phyloP scores from a whole-genome alignment of 2,888 invertebrate species.

The Bedellia somnulentella region DNA sequence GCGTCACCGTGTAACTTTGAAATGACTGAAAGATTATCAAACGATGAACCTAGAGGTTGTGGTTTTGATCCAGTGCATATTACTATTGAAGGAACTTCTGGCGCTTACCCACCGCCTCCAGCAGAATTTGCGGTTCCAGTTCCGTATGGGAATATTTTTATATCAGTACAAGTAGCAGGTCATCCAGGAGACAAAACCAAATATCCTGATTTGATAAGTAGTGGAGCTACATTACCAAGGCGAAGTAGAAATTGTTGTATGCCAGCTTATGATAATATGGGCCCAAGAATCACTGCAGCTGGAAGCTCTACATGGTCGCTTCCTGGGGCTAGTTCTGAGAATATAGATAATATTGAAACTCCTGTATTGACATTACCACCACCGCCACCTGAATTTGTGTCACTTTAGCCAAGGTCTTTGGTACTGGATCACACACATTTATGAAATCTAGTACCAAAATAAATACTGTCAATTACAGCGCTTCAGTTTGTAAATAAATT shows the following conservation, averaged over 20 bases:
- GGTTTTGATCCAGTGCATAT: constrained; percentile 65
- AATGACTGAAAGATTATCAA: constrained; percentile 47
- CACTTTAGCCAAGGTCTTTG: constrained; percentile 53
- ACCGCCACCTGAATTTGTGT: constrained; percentile 57
- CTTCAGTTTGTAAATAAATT: constrained; percentile 4
- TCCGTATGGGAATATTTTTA: constrained; percentile 76
- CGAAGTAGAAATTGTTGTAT: constrained; percentile 50
- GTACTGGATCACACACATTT: constrained; percentile 46
- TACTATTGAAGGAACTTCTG: constrained; percentile 60
- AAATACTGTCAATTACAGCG: neutral
- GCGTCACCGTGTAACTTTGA: constrained; percentile 56
- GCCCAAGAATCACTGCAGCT: constrained; percentile 86
- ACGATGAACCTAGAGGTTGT: constrained; percentile 40
- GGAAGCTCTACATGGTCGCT: constrained; percentile 83
- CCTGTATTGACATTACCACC: constrained; percentile 54
- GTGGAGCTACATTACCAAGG: constrained; percentile 50
- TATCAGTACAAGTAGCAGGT: constrained; percentile 77
- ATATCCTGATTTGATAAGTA: constrained; percentile 75
- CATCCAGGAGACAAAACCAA: constrained; percentile 38
- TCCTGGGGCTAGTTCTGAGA: constrained; percentile 59
- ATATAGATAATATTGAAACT: constrained; percentile 38
- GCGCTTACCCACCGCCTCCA: constrained; percentile 53
- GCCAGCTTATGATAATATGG: constrained; percentile 88
- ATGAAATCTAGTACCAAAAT: constrained; percentile 51
- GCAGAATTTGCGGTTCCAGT: constrained; percentile 57